A percentile compares a stretch with the other conserved stretches of the same genome.
Conservation (phyloP, 2,113 vertebrate species). For the Cyphomyrus discorhynchus region DNA sequence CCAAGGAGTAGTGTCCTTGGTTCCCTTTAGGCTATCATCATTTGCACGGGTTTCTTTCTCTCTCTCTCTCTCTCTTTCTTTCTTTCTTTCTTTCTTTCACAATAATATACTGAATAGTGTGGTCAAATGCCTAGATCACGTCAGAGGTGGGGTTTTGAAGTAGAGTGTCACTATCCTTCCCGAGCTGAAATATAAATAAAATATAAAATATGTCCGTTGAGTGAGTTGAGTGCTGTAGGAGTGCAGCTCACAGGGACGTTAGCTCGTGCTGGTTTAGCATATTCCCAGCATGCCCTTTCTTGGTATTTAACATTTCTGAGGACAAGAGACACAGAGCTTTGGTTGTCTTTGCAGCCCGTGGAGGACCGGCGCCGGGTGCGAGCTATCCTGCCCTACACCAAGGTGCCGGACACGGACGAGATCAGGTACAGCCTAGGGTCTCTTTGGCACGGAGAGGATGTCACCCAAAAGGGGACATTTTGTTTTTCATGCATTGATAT, state of each 20-base stretch:
- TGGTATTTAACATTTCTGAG: background rate
- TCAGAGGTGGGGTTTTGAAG: background rate
- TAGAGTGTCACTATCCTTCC: background rate
- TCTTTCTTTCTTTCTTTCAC: background rate
- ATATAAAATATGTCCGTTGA: background rate
- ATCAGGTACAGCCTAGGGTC: conserved; percentile 75
- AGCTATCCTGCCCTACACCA: conserved; percentile 98
- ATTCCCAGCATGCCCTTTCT: background rate
- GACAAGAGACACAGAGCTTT: background rate
- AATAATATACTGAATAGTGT: background rate
- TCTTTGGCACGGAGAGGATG: too few species aligned
- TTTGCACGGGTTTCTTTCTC: background rate
- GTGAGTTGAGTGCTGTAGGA: background rate
- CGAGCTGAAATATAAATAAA: background rate
- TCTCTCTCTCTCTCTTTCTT: too few species aligned
- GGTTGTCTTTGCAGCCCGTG: conserved; percentile 71
- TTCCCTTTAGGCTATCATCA: too few species aligned
- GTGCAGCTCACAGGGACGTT: background rate
- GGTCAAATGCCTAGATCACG: background rate
- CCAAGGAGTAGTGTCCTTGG: too few species aligned
- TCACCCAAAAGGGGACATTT: background rate
- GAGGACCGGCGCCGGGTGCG: conserved; percentile 93
- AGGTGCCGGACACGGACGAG: conserved; percentile 99
- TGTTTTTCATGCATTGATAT: background rate
- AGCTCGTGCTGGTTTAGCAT: background rate